Evolutionary conservation across 1,140 invertebrate genomes (phyloP).

Genomic region (Drosophila pectinifera): DNA sequence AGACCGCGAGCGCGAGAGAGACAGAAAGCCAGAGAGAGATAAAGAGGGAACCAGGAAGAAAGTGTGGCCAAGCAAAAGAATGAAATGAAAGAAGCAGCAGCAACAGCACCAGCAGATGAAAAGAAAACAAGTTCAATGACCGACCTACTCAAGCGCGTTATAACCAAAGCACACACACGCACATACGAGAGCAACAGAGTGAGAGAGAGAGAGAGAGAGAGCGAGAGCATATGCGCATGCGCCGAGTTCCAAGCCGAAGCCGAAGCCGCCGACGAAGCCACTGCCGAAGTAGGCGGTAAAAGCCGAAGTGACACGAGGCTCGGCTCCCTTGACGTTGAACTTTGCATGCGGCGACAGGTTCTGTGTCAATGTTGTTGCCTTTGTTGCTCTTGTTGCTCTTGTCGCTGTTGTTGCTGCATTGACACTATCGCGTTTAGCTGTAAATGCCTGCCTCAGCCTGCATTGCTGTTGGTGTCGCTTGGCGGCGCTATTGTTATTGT

Average conservation of each 20-base stretch:
- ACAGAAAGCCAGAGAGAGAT: slow-evolving; percentile 21
- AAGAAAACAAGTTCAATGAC: slow-evolving; percentile 85
- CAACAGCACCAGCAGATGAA: slow-evolving; percentile 61
- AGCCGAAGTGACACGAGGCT: slow-evolving; percentile 22
- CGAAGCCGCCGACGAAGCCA: slow-evolving; percentile 25
- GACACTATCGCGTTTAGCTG: slow-evolving; percentile 72
- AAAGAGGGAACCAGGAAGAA: slow-evolving; percentile 74
- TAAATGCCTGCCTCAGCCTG: slow-evolving; percentile 47
- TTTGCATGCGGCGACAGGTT: slow-evolving; percentile 74
- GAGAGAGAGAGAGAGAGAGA: slow-evolving; percentile 31
- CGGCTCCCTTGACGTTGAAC: slow-evolving; percentile 64
- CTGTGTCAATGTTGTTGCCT: slow-evolving; percentile 64
- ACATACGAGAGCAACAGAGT: slow-evolving; percentile 33
- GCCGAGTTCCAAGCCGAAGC: slow-evolving; percentile 34
- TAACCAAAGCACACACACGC: slow-evolving; percentile 68
- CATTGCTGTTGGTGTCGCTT: slow-evolving; percentile 45
- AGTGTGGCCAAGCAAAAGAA: slow-evolving; percentile 76
- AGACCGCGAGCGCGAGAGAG: slow-evolving; percentile 27
- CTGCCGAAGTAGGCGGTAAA: neutral
- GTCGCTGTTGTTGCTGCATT: slow-evolving; percentile 39
- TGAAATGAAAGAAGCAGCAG: slow-evolving; percentile 42
- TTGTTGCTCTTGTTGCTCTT: slow-evolving; percentile 35
- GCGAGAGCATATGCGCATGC: slow-evolving; percentile 70
- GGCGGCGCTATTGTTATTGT: slow-evolving; percentile 42
- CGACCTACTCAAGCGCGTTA: slow-evolving; percentile 85